Percentiles rank a stretch among this genome's conserved stretches.
Evolutionary conservation across 2,113 vertebrate genomes (phyloP).

Genomic region (Plecotus auritus): DNA sequence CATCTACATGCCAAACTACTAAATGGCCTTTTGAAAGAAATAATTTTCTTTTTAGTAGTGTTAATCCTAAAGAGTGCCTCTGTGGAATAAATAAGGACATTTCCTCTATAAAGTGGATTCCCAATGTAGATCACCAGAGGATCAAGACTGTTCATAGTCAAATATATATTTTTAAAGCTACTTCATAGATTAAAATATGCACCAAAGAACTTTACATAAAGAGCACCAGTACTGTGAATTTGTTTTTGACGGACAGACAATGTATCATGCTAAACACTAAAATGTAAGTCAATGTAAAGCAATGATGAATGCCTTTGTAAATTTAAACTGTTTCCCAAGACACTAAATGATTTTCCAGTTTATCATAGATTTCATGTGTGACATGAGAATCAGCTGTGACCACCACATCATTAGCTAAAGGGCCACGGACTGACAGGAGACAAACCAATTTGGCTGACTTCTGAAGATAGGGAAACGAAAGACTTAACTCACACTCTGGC

Average conservation of each 20-base stretch:
- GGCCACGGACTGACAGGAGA: background rate
- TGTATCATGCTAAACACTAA: background rate
- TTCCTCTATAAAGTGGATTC: background rate
- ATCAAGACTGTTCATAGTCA: background rate
- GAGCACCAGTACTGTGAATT: background rate
- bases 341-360: slow-evolving; percentile 22
- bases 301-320: slow-evolving; percentile 14
- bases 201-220: background rate
- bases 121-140: background rate
- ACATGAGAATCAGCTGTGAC: slow-evolving; percentile 38
- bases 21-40: background rate
- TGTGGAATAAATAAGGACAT: background rate
- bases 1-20: background rate
- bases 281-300: slow-evolving; percentile 22
- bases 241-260: background rate
- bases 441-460: slow-evolving; percentile 26
- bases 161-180: background rate
- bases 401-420: slow-evolving; percentile 33
- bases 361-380: background rate
- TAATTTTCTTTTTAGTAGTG: background rate
- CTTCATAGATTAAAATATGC: background rate
- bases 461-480: background rate
- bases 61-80: background rate
- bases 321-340: slow-evolving; percentile 20
- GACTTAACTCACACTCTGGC: background rate